Evolutionary conservation across 1,140 invertebrate species (phyloP), one percentile per base, ranked within the genome.

Genomic region (Ptiloglossa arizonensis): DNA sequence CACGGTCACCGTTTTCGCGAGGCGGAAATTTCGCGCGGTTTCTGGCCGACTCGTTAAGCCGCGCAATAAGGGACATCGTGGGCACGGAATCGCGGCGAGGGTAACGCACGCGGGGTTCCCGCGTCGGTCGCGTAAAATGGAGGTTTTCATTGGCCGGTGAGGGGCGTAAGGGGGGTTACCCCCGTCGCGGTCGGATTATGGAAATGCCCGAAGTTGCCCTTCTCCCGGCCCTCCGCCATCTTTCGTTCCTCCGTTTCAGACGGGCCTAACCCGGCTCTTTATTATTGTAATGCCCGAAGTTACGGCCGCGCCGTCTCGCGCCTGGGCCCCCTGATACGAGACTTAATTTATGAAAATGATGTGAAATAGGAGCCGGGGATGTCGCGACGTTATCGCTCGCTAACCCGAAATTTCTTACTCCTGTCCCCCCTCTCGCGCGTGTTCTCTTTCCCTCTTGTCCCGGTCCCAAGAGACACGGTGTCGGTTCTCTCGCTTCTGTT

Each of bases 271-370:
- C 71, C 85, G 81, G 81, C 86, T 89, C 88, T 91, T 91, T 90
- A 91, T 91, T 91, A 91, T 91, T 90, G 88, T 91, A 90, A 91
- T 91, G 79, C 89, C 86, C 74, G 32, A 88, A 90, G 88, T 91
- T 91, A 91, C 87, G 87, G 80, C 79, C 87, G 83, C 72, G 68
- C 73, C 77, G 81, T 77, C 74, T 73, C 63, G 81, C 73, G 71
- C 68, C 78, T 76, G 74, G 66, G 76, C 74, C 76, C 82, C 71
- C 83, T 87, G 86, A 85, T 88, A 85, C 76, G 79, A 82, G 72
- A 56, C 44, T 88, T 89, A 89, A 90, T 89, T 89, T 89, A 89
- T 86, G 83, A 86, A 85, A 89, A 87, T 87, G 62, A 89, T 71
- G 73, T 88, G 73, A 89, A 88, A 86, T 87, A 88, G 81, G 81